Conservation (phyloP, 2,888 invertebrate genomes). For the Pseudococcus longispinus region DNA sequence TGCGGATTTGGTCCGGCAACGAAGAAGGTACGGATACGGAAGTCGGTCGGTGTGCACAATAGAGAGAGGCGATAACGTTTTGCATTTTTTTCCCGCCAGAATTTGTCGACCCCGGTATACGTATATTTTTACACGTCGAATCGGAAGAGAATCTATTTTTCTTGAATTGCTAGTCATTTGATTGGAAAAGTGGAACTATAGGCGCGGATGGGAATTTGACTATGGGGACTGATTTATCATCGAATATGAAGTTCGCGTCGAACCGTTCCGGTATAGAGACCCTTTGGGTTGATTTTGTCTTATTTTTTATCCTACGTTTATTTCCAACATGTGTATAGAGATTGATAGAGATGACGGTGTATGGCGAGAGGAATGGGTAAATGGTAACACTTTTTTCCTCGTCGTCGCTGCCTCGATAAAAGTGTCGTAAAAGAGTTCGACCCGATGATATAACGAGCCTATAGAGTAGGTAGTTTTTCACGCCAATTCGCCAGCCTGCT, state of each 20-base stretch:
- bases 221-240: slow-evolving; percentile 29
- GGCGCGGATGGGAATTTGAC: slow-evolving; percentile 14
- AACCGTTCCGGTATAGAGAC: not conserved
- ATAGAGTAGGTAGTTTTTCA: not conserved
- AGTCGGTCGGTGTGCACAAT: not conserved
- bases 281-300: slow-evolving; percentile 21
- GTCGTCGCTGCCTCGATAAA: not conserved
- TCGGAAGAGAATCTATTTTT: slow-evolving; percentile 35
- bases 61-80: slow-evolving; percentile 25
- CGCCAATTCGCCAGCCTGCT: not conserved
- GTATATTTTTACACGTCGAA: not conserved
- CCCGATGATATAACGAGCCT: not conserved
- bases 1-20: not conserved
- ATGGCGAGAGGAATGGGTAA: not conserved
- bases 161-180: slow-evolving; percentile 34
- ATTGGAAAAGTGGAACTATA: not conserved
- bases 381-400: not conserved
- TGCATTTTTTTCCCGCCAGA: not conserved
- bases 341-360: not conserved
- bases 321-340: not conserved
- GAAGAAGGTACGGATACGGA: not conserved
- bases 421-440: not conserved
- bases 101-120: not conserved
- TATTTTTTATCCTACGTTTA: not conserved
- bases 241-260: slow-evolving; percentile 17